Conservation (phyloP, 2,888 invertebrate genomes). For the Lasioglossum figueresi region DNA sequence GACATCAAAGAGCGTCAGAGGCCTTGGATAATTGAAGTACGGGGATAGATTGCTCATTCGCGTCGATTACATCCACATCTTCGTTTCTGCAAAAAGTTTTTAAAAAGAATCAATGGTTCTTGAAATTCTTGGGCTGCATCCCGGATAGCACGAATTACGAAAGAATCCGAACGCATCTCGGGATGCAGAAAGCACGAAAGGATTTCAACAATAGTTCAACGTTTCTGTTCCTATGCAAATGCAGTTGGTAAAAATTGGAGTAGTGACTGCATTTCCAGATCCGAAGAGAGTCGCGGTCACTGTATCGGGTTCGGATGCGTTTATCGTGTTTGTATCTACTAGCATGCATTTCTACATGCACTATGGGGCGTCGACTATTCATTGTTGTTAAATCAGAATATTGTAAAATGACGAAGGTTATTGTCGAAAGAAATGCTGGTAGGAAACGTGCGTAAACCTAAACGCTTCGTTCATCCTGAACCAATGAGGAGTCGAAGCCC, state of each 20-base stretch:
- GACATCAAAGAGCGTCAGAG: background rate
- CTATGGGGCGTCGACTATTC: background rate
- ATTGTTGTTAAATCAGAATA: background rate
- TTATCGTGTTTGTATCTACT: background rate
- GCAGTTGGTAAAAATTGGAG: background rate
- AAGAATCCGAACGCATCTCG: no score
- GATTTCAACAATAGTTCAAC: background rate
- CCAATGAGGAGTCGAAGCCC: background rate
- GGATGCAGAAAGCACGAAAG: background rate
- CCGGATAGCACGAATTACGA: no score
- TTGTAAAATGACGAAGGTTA: no score
- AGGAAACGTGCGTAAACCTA: background rate
- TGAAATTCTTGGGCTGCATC: background rate
- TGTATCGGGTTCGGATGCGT: background rate
- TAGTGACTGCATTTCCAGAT: background rate
- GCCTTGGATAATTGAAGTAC: conserved; percentile 10
- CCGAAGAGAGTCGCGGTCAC: background rate
- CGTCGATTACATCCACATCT: background rate
- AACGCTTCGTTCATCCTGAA: background rate
- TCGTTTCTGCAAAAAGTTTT: background rate
- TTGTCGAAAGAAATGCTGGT: no score
- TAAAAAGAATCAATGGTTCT: no score
- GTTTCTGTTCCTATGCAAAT: background rate
- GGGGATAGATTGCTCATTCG: background rate
- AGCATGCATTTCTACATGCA: no score